Percentiles rank a stretch among this genome's conserved stretches.
These are phyloP conservation scores for Euphysa ruthae DNA, from an alignment of 30 jellyfish, hydroid and myxozoan genomes.

Conservation along the genomic window DNA sequence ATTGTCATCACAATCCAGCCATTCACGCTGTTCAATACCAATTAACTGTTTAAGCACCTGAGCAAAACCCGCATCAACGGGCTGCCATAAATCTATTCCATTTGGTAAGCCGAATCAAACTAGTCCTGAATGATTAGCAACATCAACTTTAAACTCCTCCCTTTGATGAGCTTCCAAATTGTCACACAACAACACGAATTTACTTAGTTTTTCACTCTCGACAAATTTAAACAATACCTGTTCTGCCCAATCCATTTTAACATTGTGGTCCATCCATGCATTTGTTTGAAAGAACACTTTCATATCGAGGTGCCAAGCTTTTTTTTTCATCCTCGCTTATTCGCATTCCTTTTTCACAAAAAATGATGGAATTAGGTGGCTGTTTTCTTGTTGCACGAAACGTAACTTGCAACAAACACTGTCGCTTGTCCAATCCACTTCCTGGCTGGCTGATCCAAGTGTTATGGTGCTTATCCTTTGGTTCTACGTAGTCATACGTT, in stretches of 20 bases:
- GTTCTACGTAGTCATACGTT: neutral
- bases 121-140: constrained; percentile 3
- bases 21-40: neutral
- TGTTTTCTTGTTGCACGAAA: neutral
- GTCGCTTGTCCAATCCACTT: neutral
- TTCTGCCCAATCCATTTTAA: constrained; percentile 31
- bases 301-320: neutral
- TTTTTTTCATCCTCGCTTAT: neutral
- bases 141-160: neutral
- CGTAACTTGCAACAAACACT: neutral
- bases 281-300: constrained; percentile 23
- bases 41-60: constrained; percentile 17
- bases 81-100: constrained; percentile 45
- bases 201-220: neutral
- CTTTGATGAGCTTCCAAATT: neutral
- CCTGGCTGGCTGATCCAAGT: constrained; percentile 7
- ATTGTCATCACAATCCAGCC: constrained; percentile 40
- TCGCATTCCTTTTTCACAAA: neutral
- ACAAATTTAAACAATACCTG: constrained; percentile 10
- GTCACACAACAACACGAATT: neutral
- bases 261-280: constrained; percentile 43
- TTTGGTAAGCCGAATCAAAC: constrained; percentile 37
- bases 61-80: constrained; percentile 48
- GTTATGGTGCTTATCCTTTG: neutral
- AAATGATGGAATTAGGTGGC: neutral